Percentiles rank a stretch among this genome's conserved stretches.
Evolutionary conservation across 2,888 invertebrate genomes (phyloP).

Genomic region (Hypomecis punctinalis): DNA sequence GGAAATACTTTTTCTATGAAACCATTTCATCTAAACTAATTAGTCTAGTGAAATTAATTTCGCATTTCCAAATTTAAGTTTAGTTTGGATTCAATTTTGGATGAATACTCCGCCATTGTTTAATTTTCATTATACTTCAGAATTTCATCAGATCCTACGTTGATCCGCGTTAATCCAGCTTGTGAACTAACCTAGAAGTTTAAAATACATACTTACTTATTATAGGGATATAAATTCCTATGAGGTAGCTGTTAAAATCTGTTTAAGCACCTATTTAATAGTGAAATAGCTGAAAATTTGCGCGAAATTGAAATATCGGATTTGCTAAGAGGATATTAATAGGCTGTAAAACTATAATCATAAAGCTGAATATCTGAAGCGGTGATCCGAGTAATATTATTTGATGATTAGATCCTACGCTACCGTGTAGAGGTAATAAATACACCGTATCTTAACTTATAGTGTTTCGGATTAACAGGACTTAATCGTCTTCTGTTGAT

Average conservation of each 20-base stretch:
- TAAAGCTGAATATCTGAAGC: no score
- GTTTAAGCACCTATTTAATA: neutral
- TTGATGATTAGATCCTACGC: no score
- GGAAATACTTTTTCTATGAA: neutral
- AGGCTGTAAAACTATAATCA: no score
- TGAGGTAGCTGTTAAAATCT: neutral
- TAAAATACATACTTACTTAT: constrained; percentile 7
- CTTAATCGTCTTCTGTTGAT: no score
- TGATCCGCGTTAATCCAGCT: constrained; percentile 47
- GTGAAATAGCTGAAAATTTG: no score
- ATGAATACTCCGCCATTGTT: constrained; percentile 39
- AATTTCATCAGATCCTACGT: constrained; percentile 46
- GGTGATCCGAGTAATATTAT: no score
- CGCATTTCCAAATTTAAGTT: constrained; percentile 7
- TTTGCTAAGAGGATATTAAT: no score
- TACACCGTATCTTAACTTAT: no score
- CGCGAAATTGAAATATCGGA: no score
- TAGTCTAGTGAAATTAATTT: constrained; percentile 24
- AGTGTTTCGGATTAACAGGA: no score
- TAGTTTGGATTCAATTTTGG: constrained; percentile 8
- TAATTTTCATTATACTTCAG: constrained; percentile 52
- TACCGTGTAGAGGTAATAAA: no score
- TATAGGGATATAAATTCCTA: neutral
- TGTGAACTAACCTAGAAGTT: constrained; percentile 19
- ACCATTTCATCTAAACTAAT: neutral